Percentiles rank a stretch among this genome's conserved stretches.
Evolutionary conservation across 2,113 vertebrate genomes (phyloP).

Genomic region (Sula dactylatra): DNA sequence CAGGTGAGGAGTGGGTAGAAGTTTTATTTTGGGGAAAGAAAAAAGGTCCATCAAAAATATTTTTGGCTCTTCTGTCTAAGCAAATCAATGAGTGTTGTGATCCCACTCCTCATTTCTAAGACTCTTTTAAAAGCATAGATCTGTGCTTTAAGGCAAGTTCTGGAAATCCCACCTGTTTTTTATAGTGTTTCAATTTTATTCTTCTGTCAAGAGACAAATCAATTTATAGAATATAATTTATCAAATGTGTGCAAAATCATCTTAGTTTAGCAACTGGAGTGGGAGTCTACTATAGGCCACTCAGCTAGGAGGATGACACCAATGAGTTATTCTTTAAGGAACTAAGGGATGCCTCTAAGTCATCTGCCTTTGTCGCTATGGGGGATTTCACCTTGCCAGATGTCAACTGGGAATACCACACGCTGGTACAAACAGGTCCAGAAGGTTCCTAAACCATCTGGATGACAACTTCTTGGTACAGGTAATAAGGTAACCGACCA

Average conservation of each 20-base stretch:
- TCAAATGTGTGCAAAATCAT: background rate
- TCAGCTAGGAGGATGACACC: too few relatives aligned
- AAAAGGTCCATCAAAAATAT: background rate
- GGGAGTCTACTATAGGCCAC: too few relatives aligned
- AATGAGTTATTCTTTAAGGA: too few relatives aligned
- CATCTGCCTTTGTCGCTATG: too few relatives aligned
- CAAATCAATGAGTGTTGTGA: background rate
- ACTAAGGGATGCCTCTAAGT: too few relatives aligned
- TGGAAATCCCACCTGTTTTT: background rate
- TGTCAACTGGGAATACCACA: too few relatives aligned
- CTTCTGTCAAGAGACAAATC: background rate
- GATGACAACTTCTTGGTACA: too few relatives aligned
- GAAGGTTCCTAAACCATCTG: too few relatives aligned
- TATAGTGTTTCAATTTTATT: background rate
- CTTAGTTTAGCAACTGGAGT: background rate
- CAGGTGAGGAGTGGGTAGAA: background rate
- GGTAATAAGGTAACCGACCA: too few relatives aligned
- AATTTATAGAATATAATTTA: background rate
- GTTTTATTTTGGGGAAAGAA: background rate
- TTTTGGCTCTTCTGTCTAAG: background rate
- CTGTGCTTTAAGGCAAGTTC: background rate
- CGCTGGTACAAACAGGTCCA: too few relatives aligned
- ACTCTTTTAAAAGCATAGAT: background rate
- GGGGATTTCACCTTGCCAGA: too few relatives aligned
- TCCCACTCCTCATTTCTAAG: background rate